These are phyloP conservation scores for Amphiprion percula DNA, from an alignment of 2,113 vertebrate species.

Conservation along the genomic window DNA sequence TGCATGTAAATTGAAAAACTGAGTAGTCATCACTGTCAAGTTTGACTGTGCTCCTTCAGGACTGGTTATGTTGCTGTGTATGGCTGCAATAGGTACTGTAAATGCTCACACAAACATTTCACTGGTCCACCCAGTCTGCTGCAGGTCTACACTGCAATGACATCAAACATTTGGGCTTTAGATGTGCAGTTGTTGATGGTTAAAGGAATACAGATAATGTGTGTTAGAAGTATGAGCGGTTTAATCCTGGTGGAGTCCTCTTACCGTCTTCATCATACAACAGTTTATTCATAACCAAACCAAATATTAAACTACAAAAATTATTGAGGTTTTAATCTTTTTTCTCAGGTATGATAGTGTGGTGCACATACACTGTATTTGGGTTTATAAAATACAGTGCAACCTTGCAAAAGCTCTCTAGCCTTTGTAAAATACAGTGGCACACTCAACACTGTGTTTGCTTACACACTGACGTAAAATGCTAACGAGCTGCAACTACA, in stretches of 20 bases:
- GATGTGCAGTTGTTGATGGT: background rate
- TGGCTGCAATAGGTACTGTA: background rate
- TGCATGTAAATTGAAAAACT: background rate
- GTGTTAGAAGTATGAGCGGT: no score
- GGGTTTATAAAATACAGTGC: no score
- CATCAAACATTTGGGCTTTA: constrained; percentile 1
- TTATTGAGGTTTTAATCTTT: background rate
- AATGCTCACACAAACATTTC: constrained; percentile 1
- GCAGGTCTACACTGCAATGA: constrained; percentile 1
- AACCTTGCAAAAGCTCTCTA: no score
- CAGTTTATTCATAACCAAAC: no score
- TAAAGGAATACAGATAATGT: background rate
- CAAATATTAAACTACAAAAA: no score
- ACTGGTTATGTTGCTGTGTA: background rate
- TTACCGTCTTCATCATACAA: no score
- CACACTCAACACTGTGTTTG: constrained; percentile 12
- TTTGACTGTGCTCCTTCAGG: background rate
- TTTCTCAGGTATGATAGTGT: background rate
- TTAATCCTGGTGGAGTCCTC: no score
- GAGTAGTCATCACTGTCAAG: background rate
- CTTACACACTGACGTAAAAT: constrained; percentile 15
- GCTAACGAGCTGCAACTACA: constrained; percentile 4
- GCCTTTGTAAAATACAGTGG: background rate
- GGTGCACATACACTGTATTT: background rate
- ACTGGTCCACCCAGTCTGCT: constrained; percentile 10